A percentile compares a stretch with the other conserved stretches of the same genome.
Evolutionary conservation across 2,888 invertebrate genomes (phyloP).

Genomic region (Nymphalis c-album): DNA sequence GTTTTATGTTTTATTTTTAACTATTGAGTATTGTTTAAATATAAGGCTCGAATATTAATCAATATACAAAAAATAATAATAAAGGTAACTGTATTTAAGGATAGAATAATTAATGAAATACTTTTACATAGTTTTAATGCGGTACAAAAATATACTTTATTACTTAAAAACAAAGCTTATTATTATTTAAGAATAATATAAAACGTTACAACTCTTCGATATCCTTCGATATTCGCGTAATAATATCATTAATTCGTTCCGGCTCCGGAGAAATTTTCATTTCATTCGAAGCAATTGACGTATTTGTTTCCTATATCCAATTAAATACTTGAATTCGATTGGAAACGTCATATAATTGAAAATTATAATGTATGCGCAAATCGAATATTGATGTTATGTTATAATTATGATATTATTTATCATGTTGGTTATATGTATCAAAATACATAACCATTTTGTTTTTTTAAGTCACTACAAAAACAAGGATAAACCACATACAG

Average conservation of each 20-base stretch:
- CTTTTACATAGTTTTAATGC: background rate
- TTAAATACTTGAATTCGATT: background rate
- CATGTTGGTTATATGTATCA: too few relatives aligned
- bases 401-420: background rate
- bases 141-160: background rate
- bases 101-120: background rate
- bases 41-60: too few relatives aligned
- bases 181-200: constrained; percentile 14
- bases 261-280: constrained; percentile 25
- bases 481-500: too few relatives aligned
- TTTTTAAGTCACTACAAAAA: too few relatives aligned
- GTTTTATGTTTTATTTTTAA: too few relatives aligned
- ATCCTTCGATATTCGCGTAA: constrained; percentile 26
- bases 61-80: too few relatives aligned
- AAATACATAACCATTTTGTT: too few relatives aligned
- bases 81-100: too few relatives aligned
- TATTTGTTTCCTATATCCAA: constrained; percentile 13
- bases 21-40: too few relatives aligned
- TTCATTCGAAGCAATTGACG: constrained; percentile 16
- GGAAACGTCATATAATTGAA: constrained; percentile 3
- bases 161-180: constrained; percentile 16
- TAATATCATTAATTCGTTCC: constrained; percentile 31
- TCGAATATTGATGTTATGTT: background rate
- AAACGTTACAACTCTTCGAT: constrained; percentile 20
- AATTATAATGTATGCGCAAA: background rate